Base-by-base conservation (phyloP, 2,113 vertebrate genomes). In the Syngnathus floridae region DNA sequence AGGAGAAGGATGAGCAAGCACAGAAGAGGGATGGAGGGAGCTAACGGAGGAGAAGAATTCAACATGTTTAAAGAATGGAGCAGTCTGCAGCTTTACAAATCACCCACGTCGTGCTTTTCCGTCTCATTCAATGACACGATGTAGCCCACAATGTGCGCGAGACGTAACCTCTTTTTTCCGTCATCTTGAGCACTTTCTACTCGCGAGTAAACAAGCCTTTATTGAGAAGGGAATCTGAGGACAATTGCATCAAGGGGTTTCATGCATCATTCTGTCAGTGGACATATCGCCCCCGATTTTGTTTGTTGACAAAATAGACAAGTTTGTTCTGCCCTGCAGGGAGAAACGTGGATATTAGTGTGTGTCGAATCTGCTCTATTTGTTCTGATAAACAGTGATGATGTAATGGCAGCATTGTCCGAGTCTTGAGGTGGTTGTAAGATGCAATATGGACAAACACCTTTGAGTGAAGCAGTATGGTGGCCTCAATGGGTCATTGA, bases 231-330 rank as follows among this genome's bases (percentile, higher is more conserved):
- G 71, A 74, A 81, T 74, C 65, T 73, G 70, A 84, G 76, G 76
- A 74, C 73, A 48, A 57, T 66, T 17, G 59, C 68, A 67, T 74
- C 78, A 45, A 67, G 72, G 40, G 45, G 77, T 67, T 31, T 38
- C 64, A 37, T 78, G 60, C 60, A 81, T 84, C 82, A 81, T 74
- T 73, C 77, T 84, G 77, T 79, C 80, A 72, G 41, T 58, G 74
- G 64, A 73, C 69, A 65, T 69, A 70, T 81, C 70, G 76, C 72
- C 41, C 26, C 75, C 57, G 78, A 76, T 78, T 77, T 64, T 72
- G 51, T 38, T 19, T 2, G 76, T 67, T 37, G 48, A 69, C 57
- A 69, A 69, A 76, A 73, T 56, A 59, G 69, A 75, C 58, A 66
- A 69, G 59, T 74, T 77, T 72, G 65, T 66, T 69, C 58, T 61